Evolutionary conservation across 2,113 vertebrate species (phyloP).

Genomic region (Callospermophilus lateralis): DNA sequence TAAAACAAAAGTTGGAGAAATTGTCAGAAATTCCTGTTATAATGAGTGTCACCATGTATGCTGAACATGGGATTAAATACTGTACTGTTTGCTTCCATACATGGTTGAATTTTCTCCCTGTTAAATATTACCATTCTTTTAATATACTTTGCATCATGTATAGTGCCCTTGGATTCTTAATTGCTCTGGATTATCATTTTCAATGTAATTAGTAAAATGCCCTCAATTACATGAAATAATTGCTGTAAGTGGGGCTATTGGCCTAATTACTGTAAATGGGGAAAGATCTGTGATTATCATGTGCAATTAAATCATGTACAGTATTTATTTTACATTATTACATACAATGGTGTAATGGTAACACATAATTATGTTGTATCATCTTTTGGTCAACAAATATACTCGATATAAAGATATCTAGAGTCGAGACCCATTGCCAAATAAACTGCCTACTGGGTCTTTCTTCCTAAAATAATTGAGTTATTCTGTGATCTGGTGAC

Average conservation of each 20-base stretch:
- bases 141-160: conserved; percentile 49
- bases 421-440: conserved; percentile 37
- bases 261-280: conserved; percentile 79
- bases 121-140: conserved; percentile 72
- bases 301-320: conserved; percentile 69
- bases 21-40: not conserved
- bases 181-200: conserved; percentile 74
- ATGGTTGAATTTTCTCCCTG: conserved; percentile 42
- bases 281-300: conserved; percentile 76
- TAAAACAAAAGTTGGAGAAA: conserved; percentile 25
- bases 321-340: conserved; percentile 79
- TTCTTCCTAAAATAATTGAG: conserved; percentile 63
- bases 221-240: conserved; percentile 78
- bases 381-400: conserved; percentile 69
- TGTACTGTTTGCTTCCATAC: not conserved
- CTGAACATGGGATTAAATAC: not conserved
- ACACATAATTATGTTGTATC: conserved; percentile 58
- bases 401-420: conserved; percentile 55
- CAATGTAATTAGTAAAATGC: conserved; percentile 80
- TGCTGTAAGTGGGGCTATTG: conserved; percentile 77
- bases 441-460: not conserved
- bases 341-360: conserved; percentile 62
- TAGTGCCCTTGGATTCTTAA: conserved; percentile 77
- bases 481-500: conserved; percentile 57
- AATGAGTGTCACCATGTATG: not conserved